A percentile compares a stretch with the other conserved stretches of the same genome.
Conservation (phyloP, 2,888 invertebrate species). For the Tachystola acroxantha region DNA sequence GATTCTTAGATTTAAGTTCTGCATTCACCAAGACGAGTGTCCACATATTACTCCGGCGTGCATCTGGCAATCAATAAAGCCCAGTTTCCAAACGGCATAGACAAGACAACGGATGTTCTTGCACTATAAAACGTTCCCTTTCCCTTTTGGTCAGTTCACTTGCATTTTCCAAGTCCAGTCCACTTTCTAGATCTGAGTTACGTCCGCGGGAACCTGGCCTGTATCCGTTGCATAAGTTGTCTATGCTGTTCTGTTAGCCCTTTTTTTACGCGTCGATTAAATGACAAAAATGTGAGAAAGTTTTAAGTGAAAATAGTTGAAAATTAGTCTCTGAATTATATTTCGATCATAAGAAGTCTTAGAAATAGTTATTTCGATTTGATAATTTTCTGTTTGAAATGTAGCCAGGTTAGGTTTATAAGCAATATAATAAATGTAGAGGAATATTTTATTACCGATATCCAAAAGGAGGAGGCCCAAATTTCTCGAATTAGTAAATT, state of each 20-base stretch:
- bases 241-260: neutral
- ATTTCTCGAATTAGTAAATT: no score
- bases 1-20: no score
- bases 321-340: no score
- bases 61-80: neutral
- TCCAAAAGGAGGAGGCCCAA: no score
- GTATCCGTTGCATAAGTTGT: constrained; percentile 11
- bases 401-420: no score
- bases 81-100: neutral
- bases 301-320: no score
- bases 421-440: no score
- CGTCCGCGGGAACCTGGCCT: constrained; percentile 9
- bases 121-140: constrained; percentile 12
- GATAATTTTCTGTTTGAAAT: no score
- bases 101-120: constrained; percentile 7
- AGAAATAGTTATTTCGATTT: no score
- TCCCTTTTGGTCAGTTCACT: constrained; percentile 15
- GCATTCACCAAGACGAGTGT: neutral
- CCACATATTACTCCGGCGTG: neutral
- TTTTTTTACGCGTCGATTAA: neutral
- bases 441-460: no score
- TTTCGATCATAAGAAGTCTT: no score
- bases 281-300: no score
- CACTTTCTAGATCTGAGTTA: constrained; percentile 19
- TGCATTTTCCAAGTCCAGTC: constrained; percentile 19